Base-by-base conservation (phyloP, 2,797 vertebrate genomes). In the Uromys caudimaculatus region DNA sequence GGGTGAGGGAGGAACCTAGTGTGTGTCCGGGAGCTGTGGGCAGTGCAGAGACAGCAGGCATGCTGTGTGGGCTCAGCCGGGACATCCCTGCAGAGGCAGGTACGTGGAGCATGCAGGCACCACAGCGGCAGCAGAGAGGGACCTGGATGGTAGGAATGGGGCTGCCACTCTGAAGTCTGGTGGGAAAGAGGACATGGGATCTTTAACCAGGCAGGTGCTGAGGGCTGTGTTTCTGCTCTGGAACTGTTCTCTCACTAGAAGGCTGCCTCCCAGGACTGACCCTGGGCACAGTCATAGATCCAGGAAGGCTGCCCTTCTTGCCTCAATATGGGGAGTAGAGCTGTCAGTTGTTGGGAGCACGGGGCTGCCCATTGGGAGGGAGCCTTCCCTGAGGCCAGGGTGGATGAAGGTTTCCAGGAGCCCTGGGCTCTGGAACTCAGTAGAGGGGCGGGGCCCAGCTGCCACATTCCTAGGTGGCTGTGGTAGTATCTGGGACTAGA, bases 51-150 rank as follows among this genome's bases (percentile, higher is more conserved):
- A 97, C 93, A 79, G 96, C 98, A 96, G 99, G 98, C 98, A 99
- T 99, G 99, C 99, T 99, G 96, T 99, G 99, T 93, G 99, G 99
- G 98, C 98, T 99, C 98, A 99, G 98, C 98, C 99, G 99, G 98
- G 99, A 99, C 97, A 98, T 99, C 98, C 99, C 99, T 86, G 99
- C 98, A 93, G 98, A 98, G 97, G 99, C 99, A 0, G 99, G 99
- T 99, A 98, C 99, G 99, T 99, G 27, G 7, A 62, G 71, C 56
- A 27, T 90, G 44, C 73, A 62, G 75, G 38, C 19, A 56, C 47
- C 56, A 67, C 38, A 35, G 8, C 41, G 38, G 75, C 32, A 2
- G 44, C 11, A 14, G 44, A 24, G 58, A 54, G 62, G 29, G 60
- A 41, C 67, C 19, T 16, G 79, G 81, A 16, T 38, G 47, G 35